Conservation (phyloP, 2,797 vertebrate genomes). For the Martes flavigula region DNA sequence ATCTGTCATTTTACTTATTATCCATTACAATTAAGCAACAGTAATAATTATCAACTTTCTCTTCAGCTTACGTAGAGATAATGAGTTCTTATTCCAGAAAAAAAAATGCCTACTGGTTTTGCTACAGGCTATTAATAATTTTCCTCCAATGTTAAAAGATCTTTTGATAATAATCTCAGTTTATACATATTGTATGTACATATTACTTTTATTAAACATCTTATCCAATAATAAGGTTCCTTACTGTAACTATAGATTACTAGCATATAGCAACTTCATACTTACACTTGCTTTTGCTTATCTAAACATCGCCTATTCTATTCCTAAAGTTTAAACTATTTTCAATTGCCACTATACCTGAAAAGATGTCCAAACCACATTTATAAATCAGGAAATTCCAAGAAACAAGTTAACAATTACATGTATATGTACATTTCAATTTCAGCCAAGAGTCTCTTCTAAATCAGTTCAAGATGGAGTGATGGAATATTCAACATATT, state of each 20-base stretch:
- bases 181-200: conserved; percentile 79
- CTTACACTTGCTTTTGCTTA: conserved; percentile 75
- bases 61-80: conserved; percentile 18
- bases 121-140: conserved; percentile 52
- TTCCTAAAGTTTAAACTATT: conserved; percentile 76
- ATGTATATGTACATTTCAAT: conserved; percentile 74
- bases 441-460: conserved; percentile 77
- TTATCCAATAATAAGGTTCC: conserved; percentile 80
- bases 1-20: conserved; percentile 50
- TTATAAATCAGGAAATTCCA: conserved; percentile 75
- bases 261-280: conserved; percentile 78
- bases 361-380: conserved; percentile 74
- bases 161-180: conserved; percentile 65
- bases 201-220: conserved; percentile 83
- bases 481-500: conserved; percentile 77
- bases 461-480: conserved; percentile 82
- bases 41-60: conserved; percentile 46
- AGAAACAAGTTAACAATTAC: conserved; percentile 77
- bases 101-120: conserved; percentile 43
- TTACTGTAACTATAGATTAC: conserved; percentile 73
- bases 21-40: conserved; percentile 36
- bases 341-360: conserved; percentile 76
- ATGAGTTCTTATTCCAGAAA: neutral
- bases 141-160: conserved; percentile 39
- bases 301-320: conserved; percentile 75